Evolutionary conservation across 2,888 invertebrate species (phyloP).

Genomic region (Phymatocera aterrima): DNA sequence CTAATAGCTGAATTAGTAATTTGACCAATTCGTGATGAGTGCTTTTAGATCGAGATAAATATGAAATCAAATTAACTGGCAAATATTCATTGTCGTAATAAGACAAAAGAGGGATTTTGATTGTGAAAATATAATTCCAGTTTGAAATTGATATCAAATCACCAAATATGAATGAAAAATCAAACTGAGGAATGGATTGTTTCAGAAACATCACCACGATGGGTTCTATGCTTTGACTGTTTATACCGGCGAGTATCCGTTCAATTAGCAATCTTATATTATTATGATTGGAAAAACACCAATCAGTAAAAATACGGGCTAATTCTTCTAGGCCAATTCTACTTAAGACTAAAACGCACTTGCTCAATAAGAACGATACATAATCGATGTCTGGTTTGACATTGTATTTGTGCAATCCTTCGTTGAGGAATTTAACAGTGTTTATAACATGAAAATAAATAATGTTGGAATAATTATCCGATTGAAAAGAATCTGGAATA

Average conservation of each 20-base stretch:
- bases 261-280: conserved; percentile 68
- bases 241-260: conserved; percentile 77
- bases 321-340: conserved; percentile 76
- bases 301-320: conserved; percentile 77
- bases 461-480: conserved; percentile 78
- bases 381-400: conserved; percentile 73
- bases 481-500: conserved; percentile 78
- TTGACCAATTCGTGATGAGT: conserved; percentile 69
- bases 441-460: conserved; percentile 80
- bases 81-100: conserved; percentile 76
- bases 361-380: conserved; percentile 79
- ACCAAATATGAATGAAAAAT: conserved; percentile 78
- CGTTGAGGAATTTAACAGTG: conserved; percentile 79
- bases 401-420: conserved; percentile 69
- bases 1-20: conserved; percentile 78
- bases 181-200: conserved; percentile 66
- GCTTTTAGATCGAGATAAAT: conserved; percentile 75
- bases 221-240: conserved; percentile 79
- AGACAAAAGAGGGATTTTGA: conserved; percentile 79
- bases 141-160: conserved; percentile 63
- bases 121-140: conserved; percentile 83
- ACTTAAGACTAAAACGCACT: conserved; percentile 79
- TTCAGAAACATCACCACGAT: conserved; percentile 78
- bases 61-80: conserved; percentile 80
- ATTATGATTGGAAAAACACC: conserved; percentile 69